These are phyloP conservation scores for Branchinecta lynchi DNA, from an alignment of 1,140 invertebrate genomes.

Conservation along the genomic window DNA sequence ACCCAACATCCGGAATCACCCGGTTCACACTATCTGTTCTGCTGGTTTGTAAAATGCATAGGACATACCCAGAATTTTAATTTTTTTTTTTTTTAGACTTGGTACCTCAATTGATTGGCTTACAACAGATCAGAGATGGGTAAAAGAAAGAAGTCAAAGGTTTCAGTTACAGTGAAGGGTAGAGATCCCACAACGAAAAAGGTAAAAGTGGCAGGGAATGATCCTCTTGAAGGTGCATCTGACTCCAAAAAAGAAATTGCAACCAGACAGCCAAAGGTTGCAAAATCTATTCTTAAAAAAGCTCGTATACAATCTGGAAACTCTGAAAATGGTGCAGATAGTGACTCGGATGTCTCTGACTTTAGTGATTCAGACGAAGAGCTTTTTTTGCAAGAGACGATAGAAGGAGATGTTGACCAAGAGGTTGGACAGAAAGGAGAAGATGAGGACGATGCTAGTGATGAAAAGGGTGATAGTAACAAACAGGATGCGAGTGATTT, in stretches of 20 bases:
- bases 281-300: too few species aligned
- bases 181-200: neutral
- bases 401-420: neutral
- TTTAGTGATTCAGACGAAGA: slow-evolving; percentile 3
- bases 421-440: neutral
- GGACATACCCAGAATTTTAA: neutral
- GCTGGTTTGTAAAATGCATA: too few species aligned
- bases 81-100: neutral
- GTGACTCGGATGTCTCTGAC: neutral
- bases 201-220: neutral
- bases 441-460: neutral
- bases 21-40: too few species aligned
- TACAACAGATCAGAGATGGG: neutral
- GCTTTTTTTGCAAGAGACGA: neutral
- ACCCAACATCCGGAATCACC: too few species aligned
- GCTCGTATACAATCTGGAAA: too few species aligned
- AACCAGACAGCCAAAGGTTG: too few species aligned
- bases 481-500: neutral
- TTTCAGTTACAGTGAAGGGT: neutral
- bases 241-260: too few species aligned
- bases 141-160: neutral
- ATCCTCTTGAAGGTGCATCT: too few species aligned
- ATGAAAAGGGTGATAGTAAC: neutral
- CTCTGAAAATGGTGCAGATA: too few species aligned
- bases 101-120: neutral